Base-by-base conservation (phyloP, 2,113 vertebrate genomes). In the Mixornis gularis region DNA sequence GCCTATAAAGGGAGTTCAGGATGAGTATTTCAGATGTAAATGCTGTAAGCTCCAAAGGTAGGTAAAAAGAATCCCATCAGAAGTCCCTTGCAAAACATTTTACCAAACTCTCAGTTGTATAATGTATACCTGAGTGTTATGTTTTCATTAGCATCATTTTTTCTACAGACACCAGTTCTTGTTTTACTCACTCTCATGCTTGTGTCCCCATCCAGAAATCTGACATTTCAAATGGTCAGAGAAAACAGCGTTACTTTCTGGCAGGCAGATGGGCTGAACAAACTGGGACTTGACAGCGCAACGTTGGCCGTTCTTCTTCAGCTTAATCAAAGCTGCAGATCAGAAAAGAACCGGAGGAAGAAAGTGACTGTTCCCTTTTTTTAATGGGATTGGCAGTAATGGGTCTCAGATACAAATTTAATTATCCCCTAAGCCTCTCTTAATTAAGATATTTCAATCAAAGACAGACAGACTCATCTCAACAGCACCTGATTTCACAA, bases 131-230 rank as follows among this genome's bases (percentile, higher is more conserved):
- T 36, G 34, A 79, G 27, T 9, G 4, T 80, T 66, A 73, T 20
- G 6, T 25, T 87, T 79, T 62, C n/a, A 66, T 41, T 53, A 21
- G 49, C 51, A 21, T 53, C 5, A 77, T 18, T 68, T 79, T 85
- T 73, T 17, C 25, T 48, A 34, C 12, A 84, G 19, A 72, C 4
- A 77, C 8, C 36, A 66, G 15, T 43, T 34, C 13, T 68, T 3
- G 0, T 74, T 82, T 81, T 69, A 97, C 98, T 98, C 92, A 99
- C 99, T 98, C 96, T 99, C 98, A 1, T 97, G 83, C 93, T 85
- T 95, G 90, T 98, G 97, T 68, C 99, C 99, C 99, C 99, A 99
- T 96, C 99, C 99, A 2, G 98, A 98, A 58, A 99, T 98, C 20
- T 98, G 96, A 71, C 99, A 99, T 95, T 98, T 98, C 89, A 97